Evolutionary conservation across 2,888 invertebrate genomes (phyloP), one percentile per base, ranked within the genome.

Genomic region (Empis livida): DNA sequence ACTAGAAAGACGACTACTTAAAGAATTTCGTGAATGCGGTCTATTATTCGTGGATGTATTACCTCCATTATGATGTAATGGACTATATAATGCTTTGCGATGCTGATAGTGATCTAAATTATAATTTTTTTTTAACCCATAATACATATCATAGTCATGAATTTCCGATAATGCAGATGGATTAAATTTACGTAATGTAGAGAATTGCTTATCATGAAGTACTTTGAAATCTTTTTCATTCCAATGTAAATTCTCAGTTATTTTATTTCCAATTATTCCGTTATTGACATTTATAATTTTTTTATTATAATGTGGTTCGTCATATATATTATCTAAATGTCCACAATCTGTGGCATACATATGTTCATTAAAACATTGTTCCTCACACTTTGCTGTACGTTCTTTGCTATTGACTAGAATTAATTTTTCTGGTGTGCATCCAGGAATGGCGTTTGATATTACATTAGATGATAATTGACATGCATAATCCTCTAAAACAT

Each of bases 1-100:
- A 62, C 86, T 87, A 42, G 88, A 88, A 15, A 88, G 73, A 4
- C 88, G 77, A 6, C 86, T 86, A 9, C 84, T 80, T 10, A 87
- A 68, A 5, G 87, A 87, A 59, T 78, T 84, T 40, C 86, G 73
- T 0, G 87, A 87, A 55, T 83, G 82, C 11, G 86, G 84, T 53
- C 86, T 72, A 55, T 69, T 72, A 27, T 59, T 61, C 39, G 58
- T 47, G 51, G 77, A 59, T 76, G 75, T 31, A 51, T 52, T 54
- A 47, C 52, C 50, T 45, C 44, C 50, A 51, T 64, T 61, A 32
- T 65, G 64, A 53, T 56, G 56, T 53, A 67, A 52, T 11, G 68
- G 68, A 53, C 67, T 70, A 48, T 67, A 69, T 10, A 68, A 54
- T 49, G 64, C 51, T 53, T 65, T 67, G 43, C 62, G 56, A 37